Conservation (phyloP, 2,888 invertebrate species). For the Ophonus ardosiacus region DNA sequence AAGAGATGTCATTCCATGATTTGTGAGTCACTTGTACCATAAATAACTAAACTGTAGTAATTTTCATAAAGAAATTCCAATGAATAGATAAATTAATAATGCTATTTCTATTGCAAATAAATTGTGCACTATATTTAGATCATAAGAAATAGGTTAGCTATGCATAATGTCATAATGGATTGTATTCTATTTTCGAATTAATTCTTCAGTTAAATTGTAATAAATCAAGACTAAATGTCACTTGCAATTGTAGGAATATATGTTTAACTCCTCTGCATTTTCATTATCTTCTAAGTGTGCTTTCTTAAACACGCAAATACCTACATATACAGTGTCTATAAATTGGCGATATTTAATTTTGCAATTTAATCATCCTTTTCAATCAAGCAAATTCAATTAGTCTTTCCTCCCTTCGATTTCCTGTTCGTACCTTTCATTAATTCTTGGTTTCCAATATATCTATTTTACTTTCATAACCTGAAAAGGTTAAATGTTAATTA, state of each 20-base stretch:
- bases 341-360: background rate
- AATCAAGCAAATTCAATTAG: constrained; percentile 9
- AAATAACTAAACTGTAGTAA: too few species aligned
- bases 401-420: background rate
- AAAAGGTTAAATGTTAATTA: constrained; percentile 15
- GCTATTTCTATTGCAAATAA: too few species aligned
- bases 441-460: background rate
- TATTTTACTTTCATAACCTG: constrained; percentile 7
- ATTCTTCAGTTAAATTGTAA: background rate
- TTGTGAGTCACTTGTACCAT: too few species aligned
- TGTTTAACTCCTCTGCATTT: background rate
- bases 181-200: background rate
- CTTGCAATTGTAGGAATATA: background rate
- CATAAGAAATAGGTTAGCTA: background rate
- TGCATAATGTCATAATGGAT: background rate
- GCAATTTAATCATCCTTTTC: background rate
- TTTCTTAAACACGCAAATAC: too few species aligned
- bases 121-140: too few species aligned
- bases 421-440: constrained; percentile 1
- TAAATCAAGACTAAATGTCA: background rate
- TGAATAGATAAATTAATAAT: too few species aligned
- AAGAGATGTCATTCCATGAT: too few species aligned
- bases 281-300: background rate
- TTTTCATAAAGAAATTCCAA: too few species aligned
- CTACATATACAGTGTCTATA: background rate